phyloP scores from a whole-genome alignment of 2,797 vertebrate genomes.

The Chiloscyllium punctatum region DNA sequence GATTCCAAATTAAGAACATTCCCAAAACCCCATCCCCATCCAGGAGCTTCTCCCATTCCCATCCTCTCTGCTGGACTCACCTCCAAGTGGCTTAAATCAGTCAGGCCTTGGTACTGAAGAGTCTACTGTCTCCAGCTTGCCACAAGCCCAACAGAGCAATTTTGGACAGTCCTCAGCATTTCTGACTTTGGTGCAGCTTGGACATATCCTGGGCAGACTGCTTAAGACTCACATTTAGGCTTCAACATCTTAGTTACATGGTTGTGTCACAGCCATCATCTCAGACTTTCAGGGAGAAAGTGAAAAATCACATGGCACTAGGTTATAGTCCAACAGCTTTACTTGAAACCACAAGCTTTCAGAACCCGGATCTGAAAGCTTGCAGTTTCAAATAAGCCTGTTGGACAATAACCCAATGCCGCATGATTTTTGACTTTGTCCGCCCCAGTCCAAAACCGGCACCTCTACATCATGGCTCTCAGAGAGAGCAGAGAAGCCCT shows the following conservation, averaged over 20 bases:
- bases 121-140: too few species aligned
- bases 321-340: too few species aligned
- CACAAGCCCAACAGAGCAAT: not conserved
- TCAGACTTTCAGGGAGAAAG: not conserved
- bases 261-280: not conserved
- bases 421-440: too few species aligned
- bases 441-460: too few species aligned
- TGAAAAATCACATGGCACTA: too few species aligned
- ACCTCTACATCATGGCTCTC: too few species aligned
- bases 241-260: not conserved
- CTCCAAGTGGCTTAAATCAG: not conserved
- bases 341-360: too few species aligned
- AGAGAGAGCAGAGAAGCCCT: not conserved
- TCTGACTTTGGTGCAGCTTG: not conserved
- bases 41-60: not conserved
- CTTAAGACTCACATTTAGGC: not conserved
- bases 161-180: not conserved
- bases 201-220: too few species aligned
- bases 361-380: too few species aligned
- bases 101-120: not conserved
- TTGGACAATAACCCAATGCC: too few species aligned
- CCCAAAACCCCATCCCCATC: not conserved
- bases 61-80: too few species aligned
- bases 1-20: not conserved
- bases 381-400: too few species aligned